A percentile compares a stretch with the other conserved stretches of the same genome.
These are phyloP conservation scores for Orthonyx spaldingii DNA, from an alignment of 2,113 vertebrate species.

Conservation along the genomic window DNA sequence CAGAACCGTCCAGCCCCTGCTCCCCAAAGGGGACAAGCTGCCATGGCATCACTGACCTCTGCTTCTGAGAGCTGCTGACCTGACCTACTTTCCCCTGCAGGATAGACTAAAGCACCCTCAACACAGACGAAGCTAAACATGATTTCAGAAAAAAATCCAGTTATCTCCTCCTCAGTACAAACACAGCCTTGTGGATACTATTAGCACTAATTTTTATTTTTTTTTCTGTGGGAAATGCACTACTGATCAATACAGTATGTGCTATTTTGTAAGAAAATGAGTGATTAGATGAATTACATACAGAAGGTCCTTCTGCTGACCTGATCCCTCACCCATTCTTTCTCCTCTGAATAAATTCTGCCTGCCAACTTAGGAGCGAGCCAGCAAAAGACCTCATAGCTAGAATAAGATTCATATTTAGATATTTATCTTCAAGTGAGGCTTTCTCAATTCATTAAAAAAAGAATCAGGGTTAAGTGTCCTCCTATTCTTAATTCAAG, in stretches of 20 bases:
- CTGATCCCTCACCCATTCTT: neutral
- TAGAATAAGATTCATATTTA: neutral
- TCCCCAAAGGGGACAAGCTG: neutral
- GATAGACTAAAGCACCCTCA: neutral
- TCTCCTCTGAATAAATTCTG: neutral
- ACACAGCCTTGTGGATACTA: neutral
- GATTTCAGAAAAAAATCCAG: neutral
- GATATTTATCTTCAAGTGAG: neutral
- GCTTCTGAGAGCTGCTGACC: neutral
- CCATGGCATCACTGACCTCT: neutral
- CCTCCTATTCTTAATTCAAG: neutral
- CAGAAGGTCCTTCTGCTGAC: neutral
- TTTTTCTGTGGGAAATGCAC: neutral
- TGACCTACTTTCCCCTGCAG: neutral
- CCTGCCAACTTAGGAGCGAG: neutral
- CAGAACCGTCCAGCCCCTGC: neutral
- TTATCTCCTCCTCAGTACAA: neutral
- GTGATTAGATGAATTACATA: neutral
- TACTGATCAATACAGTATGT: neutral
- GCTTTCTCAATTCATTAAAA: neutral
- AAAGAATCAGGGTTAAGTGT: neutral
- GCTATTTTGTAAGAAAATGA: neutral
- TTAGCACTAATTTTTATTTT: neutral
- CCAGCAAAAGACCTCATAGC: neutral
- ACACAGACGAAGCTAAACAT: rapidly evolving